Conservation (phyloP, 2,888 invertebrate genomes). For the Caenorhabditis angaria region DNA sequence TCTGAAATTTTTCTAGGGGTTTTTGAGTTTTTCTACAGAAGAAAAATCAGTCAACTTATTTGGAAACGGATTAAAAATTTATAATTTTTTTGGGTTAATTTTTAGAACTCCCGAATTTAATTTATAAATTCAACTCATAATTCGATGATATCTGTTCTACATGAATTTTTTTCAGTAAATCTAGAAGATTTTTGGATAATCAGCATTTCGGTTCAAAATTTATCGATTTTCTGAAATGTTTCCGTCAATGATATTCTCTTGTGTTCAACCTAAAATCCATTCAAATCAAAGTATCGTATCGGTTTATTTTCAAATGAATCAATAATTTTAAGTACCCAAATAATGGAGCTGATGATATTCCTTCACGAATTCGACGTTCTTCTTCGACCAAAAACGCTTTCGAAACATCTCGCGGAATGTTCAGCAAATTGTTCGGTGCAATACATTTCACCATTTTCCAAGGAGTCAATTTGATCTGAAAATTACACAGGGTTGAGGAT, state of each 20-base stretch:
- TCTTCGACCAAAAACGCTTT: constrained; percentile 14
- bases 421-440: background rate
- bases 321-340: constrained; percentile 20
- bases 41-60: background rate
- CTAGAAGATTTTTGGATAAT: too few species aligned
- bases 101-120: too few species aligned
- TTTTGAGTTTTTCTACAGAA: background rate
- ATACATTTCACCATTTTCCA: constrained; percentile 1
- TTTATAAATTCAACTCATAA: too few species aligned
- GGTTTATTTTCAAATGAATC: background rate
- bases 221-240: background rate
- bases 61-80: background rate
- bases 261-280: background rate
- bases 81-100: background rate
- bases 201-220: too few species aligned
- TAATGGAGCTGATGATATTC: constrained; percentile 23
- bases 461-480: background rate
- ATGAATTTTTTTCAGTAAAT: too few species aligned
- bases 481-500: too few species aligned
- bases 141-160: too few species aligned
- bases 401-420: background rate
- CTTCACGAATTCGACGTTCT: constrained; percentile 3
- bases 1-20: background rate
- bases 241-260: background rate
- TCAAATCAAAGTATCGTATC: too few species aligned